Percentiles rank a stretch among this genome's conserved stretches.
phyloP scores from a whole-genome alignment of 30 jellyfish, hydroid and myxozoan species.

The Turritopsis dohrnii region DNA sequence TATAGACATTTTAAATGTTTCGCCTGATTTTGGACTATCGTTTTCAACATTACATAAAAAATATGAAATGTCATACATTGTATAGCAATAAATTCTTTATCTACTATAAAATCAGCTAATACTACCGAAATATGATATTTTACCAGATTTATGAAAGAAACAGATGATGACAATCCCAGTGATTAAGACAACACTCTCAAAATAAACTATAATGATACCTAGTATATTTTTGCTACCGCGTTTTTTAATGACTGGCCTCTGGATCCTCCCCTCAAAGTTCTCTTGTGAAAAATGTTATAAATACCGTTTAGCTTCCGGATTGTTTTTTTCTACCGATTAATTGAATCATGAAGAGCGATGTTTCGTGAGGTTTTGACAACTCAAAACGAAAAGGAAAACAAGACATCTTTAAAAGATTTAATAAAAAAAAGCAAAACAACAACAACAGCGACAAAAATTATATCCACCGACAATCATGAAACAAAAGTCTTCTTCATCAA shows the following conservation, averaged over 20 bases:
- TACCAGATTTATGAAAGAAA: not conserved
- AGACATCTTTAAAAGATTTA: not conserved
- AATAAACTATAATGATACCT: no score
- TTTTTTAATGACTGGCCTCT: not conserved
- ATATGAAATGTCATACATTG: no score
- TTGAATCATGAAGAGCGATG: not conserved
- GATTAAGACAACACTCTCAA: no score
- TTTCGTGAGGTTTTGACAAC: not conserved
- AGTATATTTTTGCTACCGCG: no score
- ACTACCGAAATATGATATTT: not conserved
- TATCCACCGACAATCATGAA: not conserved
- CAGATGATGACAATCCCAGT: not conserved
- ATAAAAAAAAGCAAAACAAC: no score
- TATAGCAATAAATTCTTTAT: no score
- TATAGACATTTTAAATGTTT: no score
- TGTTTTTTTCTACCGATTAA: not conserved
- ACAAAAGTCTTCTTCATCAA: no score
- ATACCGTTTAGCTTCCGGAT: not conserved
- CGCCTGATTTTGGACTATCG: no score
- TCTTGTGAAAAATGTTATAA: not conserved
- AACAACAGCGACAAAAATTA: no score
- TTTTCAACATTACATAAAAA: not conserved
- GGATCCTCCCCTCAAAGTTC: not conserved
- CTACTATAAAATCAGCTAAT: not conserved
- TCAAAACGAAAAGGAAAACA: not conserved